phyloP scores from a whole-genome alignment of 2,888 invertebrate genomes.

The Cosmopolites sordidus region DNA sequence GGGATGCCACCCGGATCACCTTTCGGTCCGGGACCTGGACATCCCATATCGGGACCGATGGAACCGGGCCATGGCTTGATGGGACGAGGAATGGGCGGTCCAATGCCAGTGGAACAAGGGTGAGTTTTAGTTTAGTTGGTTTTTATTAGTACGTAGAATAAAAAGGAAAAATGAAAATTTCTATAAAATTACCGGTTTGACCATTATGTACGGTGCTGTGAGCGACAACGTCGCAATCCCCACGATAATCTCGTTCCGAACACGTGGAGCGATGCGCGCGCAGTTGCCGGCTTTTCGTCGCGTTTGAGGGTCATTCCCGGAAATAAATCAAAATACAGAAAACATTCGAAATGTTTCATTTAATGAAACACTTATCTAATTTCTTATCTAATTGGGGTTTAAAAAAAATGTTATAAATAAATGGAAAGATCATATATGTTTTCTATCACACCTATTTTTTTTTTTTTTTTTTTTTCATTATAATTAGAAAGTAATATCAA shows the following conservation, averaged over 20 bases:
- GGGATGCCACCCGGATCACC: constrained; percentile 69
- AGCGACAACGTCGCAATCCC: constrained; percentile 20
- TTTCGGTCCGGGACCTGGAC: constrained; percentile 61
- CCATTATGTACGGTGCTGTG: background rate
- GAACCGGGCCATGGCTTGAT: constrained; percentile 58
- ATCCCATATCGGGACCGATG: constrained; percentile 61
- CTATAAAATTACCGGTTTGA: background rate
- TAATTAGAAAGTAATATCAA: no score
- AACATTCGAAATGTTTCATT: background rate
- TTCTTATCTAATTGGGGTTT: background rate
- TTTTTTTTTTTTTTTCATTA: no score
- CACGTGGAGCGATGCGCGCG: constrained; percentile 20
- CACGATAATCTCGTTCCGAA: constrained; percentile 20
- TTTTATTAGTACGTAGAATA: no score
- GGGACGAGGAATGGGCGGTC: constrained; percentile 61
- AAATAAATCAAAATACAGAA: no score
- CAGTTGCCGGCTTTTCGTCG: constrained; percentile 11
- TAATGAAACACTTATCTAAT: background rate
- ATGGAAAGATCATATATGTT: no score
- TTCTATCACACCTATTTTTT: no score
- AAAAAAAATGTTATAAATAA: constrained; percentile 6
- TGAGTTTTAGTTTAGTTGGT: constrained; percentile 46
- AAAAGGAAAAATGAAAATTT: no score
- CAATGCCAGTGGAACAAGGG: constrained; percentile 79
- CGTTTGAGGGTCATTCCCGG: constrained; percentile 8